Evolutionary conservation across 1,140 invertebrate species (phyloP), one percentile per base, ranked within the genome.

Genomic region (Phortica variegata): DNA sequence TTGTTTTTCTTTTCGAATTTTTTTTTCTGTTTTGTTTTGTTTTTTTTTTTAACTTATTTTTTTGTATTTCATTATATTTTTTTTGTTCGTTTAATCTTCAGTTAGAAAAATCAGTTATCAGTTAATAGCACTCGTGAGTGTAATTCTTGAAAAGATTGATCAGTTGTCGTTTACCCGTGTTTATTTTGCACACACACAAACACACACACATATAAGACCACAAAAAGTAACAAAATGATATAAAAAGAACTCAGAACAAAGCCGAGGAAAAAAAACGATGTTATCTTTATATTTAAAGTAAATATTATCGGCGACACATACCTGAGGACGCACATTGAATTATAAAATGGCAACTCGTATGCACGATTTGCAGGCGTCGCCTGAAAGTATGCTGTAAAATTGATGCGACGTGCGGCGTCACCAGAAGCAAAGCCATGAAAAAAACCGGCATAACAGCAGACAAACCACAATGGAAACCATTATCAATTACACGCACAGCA

Each of bases 401-500:
- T 63, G n/a, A n/a, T n/a, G n/a, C n/a, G n/a, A n/a, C n/a, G n/a
- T n/a, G 33, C 49, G 43, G 23, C 42, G 44, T 45, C 54, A 38
- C 44, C 49, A 56, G 43, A 19, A 43, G 44, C 17, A 4, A 4
- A 4, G 13, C 5, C 33, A 6, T 10, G 4, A 34, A 34, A 10
- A 4, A 34, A 10, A 34, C 12, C 33, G 13, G 16, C 10, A 34
- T 39, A 21, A 31, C 29, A 49, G 32, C 42, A 48, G 21, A 44
- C 52, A 56, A 68, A 66, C 63, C 63, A 66, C 63, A 66, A 66
- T 66, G 63, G 63, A 66, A 60, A 66, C 60, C 63, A 66, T 66
- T 66, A 66, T 66, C 63, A 66, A 66, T 66, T 66, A 66, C 63
- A 66, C 60, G 60, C 63, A 66, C 63, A 68, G 63, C 60, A 68